Conservation (phyloP, 2,888 invertebrate genomes). For the Isotomurus palustris region DNA sequence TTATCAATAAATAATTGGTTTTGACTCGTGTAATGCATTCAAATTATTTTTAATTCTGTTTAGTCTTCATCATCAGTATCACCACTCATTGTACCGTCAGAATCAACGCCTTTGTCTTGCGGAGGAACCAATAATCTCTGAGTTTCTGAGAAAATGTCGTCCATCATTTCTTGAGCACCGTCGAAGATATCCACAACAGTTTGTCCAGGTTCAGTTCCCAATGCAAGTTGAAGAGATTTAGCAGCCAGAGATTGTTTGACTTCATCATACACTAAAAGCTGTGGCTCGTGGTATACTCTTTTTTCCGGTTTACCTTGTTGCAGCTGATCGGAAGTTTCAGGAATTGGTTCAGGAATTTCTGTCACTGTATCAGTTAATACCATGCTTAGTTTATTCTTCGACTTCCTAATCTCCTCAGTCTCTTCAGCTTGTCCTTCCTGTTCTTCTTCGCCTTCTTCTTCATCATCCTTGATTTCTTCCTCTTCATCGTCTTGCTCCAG, state of each 20-base stretch:
- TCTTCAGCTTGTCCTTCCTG: slow-evolving; percentile 1
- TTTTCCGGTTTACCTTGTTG: background rate
- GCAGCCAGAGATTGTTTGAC: slow-evolving; percentile 20
- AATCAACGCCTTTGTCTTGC: slow-evolving; percentile 12
- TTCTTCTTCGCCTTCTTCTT: slow-evolving; percentile 10
- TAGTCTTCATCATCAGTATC: slow-evolving; percentile 22
- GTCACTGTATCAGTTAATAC: no score
- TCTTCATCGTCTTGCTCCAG: slow-evolving; percentile 3
- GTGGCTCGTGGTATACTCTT: background rate
- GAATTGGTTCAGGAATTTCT: background rate
- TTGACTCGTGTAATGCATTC: background rate
- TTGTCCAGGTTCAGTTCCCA: slow-evolving; percentile 23
- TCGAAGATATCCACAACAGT: slow-evolving; percentile 10
- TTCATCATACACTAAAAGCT: slow-evolving; percentile 9
- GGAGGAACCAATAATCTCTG: background rate
- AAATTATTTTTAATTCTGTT: slow-evolving; percentile 1
- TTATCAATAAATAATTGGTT: background rate
- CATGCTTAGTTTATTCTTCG: no score
- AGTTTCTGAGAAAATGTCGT: slow-evolving; percentile 22
- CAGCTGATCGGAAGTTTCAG: background rate
- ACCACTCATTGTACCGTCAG: slow-evolving; percentile 20
- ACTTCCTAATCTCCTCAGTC: background rate
- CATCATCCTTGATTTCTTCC: background rate
- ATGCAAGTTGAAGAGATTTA: slow-evolving; percentile 24
- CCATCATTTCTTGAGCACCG: slow-evolving; percentile 12